phyloP scores from a whole-genome alignment of 2,113 vertebrate genomes.

The Micronycteris hirsuta region DNA sequence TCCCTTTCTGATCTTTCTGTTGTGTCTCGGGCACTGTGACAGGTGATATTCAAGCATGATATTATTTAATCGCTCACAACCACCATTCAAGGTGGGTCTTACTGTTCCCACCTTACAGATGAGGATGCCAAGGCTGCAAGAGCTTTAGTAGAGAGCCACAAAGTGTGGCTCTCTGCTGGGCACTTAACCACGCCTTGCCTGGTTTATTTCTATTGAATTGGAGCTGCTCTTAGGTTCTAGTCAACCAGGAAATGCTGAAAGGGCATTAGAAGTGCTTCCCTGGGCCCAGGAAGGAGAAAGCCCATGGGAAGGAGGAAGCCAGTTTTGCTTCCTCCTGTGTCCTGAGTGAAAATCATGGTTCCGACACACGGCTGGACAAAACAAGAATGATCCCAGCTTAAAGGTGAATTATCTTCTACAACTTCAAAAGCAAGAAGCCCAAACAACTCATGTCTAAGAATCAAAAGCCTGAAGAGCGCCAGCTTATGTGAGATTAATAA shows the following conservation, averaged over 20 bases:
- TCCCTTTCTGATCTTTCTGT: not conserved
- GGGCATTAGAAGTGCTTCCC: not conserved
- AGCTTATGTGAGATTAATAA: not conserved
- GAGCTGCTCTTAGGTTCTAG: not conserved
- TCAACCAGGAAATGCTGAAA: not conserved
- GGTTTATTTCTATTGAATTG: not conserved
- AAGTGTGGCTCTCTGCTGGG: not conserved
- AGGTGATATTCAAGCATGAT: not conserved
- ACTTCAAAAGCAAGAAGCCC: not conserved
- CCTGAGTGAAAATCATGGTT: not conserved
- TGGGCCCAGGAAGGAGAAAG: not conserved
- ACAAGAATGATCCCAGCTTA: not conserved
- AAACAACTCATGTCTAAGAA: not conserved
- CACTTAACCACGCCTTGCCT: not conserved
- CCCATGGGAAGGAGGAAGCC: not conserved
- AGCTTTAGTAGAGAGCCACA: not conserved
- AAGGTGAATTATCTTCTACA: not conserved
- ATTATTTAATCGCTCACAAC: not conserved
- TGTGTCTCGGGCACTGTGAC: not conserved
- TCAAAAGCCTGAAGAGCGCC: not conserved
- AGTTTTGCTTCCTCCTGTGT: not conserved
- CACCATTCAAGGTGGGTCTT: not conserved
- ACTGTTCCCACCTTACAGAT: not conserved
- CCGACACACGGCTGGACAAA: not conserved
- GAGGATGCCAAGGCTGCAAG: not conserved